Base-by-base conservation (phyloP, 2,113 vertebrate genomes). In the Formicarius rufipectus region DNA sequence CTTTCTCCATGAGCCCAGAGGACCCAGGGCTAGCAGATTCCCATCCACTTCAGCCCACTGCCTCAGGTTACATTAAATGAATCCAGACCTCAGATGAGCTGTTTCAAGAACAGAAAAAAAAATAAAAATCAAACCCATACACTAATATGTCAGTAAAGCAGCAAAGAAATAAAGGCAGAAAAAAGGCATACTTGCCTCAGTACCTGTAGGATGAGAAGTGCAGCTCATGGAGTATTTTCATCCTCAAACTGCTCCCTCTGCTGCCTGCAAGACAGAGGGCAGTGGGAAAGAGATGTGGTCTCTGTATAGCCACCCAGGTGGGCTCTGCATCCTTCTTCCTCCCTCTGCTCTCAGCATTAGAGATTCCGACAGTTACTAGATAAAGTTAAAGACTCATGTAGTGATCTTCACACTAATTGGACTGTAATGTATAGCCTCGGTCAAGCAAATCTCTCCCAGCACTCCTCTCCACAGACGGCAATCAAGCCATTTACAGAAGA, bases 401-500 rank as follows among this genome's bases (percentile, higher is more conserved):
- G 97, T 96, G 97, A 98, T 98, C 98, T 90, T 97, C 97, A 96
- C 97, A 97, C 98, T 98, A 98, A 98, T 98, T 98, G 98, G 98
- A 98, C 98, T 97, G 97, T 98, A 98, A 98, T 98, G 98, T 98
- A 98, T 98, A 98, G 98, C 97, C 96, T 96, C 91, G 96, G 98
- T 98, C 98, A 98, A 97, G 98, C 96, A 98, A 98, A 98, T 97
- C 97, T 97, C 97, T 98, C 97, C 97, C 97, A 97, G 98, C 97
- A 96, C 97, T 98, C 95, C 97, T 98, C 96, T 98, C 97, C 42
- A 91, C 97, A 96, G 97, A 98, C 95, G 84, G 97, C 98, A 98
- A 98, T 98, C 98, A 97, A 98, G 97, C 95, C 98, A 98, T 97
- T 98, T 98, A 97, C 94, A 97, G 98, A 98, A 98, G 98, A 98